Base-by-base conservation (phyloP, 2,888 invertebrate species). In the Belgica antarctica region DNA sequence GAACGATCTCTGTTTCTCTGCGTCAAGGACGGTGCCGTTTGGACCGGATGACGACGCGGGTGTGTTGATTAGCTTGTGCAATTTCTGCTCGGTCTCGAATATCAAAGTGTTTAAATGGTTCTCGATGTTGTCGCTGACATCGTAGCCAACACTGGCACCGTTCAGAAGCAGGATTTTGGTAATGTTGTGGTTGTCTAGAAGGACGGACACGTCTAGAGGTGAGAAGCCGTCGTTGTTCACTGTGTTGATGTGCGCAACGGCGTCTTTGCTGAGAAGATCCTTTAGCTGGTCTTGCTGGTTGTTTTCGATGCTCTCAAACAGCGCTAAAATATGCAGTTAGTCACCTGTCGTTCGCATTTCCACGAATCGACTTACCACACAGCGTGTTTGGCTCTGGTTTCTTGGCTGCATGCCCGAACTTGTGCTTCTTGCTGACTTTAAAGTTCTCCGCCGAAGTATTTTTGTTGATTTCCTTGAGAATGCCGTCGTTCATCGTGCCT, bases 251-350 rank as follows among this genome's bases (percentile, higher is more conserved):
- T 36, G 15, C 96, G 96, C 71, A 97, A 89, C 90, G 77, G 93
- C 92, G 1, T 93, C 92, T 25, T 94, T 92, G 76, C 94, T 92
- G 77, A 97, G 82, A 76, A 97, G 94, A 70, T 91, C 90, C 75
- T 90, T 86, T 7, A 94, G 93, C 77, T 94, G 92, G 76, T 96
- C 96, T 76, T 94, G 81, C 79, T 97, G 94, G 68, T 94, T 95
- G 81, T 96, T 93, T 81, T 97, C 97, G 34, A 97, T 94, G 4
- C 96, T 96, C 36, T 93, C 91, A 78, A 97, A 95, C 61, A 96
- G 84, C 70, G 94, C 96, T 96, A 86, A 25, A 86, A 87, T 4
- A 31, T 31, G 27, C 3, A 28, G 10, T 28, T 28, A n/a, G 1
- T 62, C 27, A 15, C 24, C 7, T 1, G 1, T 59, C 1, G 10